Evolutionary conservation across 1,140 invertebrate species (phyloP), one percentile per base, ranked within the genome.

Genomic region (Vanessa tameamea): DNA sequence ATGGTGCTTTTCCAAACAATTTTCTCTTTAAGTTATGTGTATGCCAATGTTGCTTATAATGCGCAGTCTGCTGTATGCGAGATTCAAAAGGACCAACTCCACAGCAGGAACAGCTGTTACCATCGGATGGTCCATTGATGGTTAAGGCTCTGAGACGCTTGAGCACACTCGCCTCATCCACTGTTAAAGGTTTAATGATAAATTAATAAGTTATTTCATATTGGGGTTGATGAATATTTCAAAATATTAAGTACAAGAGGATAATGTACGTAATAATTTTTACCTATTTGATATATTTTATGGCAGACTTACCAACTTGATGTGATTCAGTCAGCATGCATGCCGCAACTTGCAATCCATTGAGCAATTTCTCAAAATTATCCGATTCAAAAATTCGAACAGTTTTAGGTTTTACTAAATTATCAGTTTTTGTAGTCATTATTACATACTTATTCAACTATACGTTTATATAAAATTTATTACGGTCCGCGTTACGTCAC

Each of bases 251-350:
- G 7, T 50, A 20, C 1, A 31, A 31, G 3, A 31, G 26, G 26
- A 31, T 4, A 31, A 31, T 31, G 26, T 31, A 31, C 2, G 26
- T 31, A 4, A 20, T 20, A 20, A 31, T 31, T 31, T 31, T 31
- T 31, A 31, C 3, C 26, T 31, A 4, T 31, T 4, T 4, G 14
- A 47, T 47, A 26, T 12, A 51, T 9, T n/a, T 64, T 66, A 12
- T 66, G 5, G n/a, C 50, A 15, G 16, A 72, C 87, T 87, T 84
- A 93, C 92, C 90, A 74, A 93, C 74, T 75, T 91, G 88, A 64
- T 94, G 89, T 14, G 93, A 89, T 75, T 94, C 93, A 12, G 91
- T 91, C 76, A 95, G 87, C 94, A 95, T 95, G 69, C 94, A 95
- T 71, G 94, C 92, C 61, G 95, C 94, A 47, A 95, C 93, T 88